Percentiles rank a stretch among this genome's conserved stretches.
Evolutionary conservation across 2,797 vertebrate species (phyloP).

Genomic region (Phataginus tetradactyla): DNA sequence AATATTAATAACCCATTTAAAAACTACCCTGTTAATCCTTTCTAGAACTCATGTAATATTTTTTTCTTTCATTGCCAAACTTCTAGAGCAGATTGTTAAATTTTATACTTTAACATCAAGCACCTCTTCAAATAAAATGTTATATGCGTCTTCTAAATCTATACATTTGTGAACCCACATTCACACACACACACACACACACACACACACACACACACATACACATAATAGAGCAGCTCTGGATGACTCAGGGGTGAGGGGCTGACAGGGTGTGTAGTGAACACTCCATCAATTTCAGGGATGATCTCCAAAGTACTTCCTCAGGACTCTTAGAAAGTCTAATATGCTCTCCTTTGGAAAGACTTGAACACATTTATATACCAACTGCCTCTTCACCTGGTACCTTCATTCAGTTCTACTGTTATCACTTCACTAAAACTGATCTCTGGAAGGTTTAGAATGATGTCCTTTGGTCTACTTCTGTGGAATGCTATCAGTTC

Average conservation of each 20-base stretch:
- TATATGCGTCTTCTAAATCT: neutral
- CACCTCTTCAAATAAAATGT: slow-evolving; percentile 21
- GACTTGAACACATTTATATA: neutral
- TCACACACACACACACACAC: neutral
- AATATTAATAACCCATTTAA: slow-evolving; percentile 37
- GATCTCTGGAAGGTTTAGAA: neutral
- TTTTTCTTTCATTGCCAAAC: slow-evolving; percentile 2
- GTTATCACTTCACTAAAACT: neutral
- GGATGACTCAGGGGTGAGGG: neutral
- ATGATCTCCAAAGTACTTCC: neutral
- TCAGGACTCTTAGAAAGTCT: slow-evolving; percentile 18
- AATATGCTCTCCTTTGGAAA: neutral
- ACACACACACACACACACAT: no score
- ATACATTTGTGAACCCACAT: neutral
- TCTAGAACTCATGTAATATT: neutral
- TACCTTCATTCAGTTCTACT: neutral
- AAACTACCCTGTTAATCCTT: slow-evolving; percentile 24
- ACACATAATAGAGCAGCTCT: neutral
- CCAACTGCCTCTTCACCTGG: neutral
- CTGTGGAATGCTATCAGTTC: neutral
- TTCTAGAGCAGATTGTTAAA: neutral
- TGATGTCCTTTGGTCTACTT: neutral
- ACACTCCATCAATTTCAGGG: neutral
- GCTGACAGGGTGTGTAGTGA: neutral
- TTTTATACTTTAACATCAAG: slow-evolving; percentile 5